These are phyloP conservation scores for Pipa parva DNA, from an alignment of 2,113 vertebrate species.

Conservation along the genomic window DNA sequence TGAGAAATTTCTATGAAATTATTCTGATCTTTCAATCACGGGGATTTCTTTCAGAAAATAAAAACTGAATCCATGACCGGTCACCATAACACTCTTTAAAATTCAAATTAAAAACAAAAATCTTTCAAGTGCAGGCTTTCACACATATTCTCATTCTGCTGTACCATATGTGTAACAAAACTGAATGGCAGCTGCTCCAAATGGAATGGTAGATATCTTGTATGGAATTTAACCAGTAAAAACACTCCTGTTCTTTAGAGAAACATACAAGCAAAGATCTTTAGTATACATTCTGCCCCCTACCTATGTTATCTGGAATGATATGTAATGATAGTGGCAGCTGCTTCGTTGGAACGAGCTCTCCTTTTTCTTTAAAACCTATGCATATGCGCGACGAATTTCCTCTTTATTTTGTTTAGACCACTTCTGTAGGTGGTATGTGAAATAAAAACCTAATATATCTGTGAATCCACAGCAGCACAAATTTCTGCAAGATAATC, in stretches of 20 bases:
- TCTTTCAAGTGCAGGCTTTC: too few relatives aligned
- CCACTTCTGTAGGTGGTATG: not conserved
- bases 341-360: constrained; percentile 9
- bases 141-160: not conserved
- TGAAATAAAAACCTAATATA: constrained; percentile 20
- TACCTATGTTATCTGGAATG: not conserved
- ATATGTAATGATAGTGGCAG: constrained; percentile 24
- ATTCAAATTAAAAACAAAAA: too few relatives aligned
- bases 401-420: not conserved
- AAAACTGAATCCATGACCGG: too few relatives aligned
- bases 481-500: not conserved
- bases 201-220: constrained; percentile 31
- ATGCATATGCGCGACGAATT: not conserved
- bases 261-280: constrained; percentile 19
- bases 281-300: not conserved
- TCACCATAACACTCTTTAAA: too few relatives aligned
- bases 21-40: too few relatives aligned
- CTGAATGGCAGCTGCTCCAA: constrained; percentile 13
- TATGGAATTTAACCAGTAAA: constrained; percentile 17
- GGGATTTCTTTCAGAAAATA: too few relatives aligned
- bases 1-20: too few relatives aligned
- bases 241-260: constrained; percentile 14
- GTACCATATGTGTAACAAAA: not conserved
- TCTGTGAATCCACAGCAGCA: constrained; percentile 10
- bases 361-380: constrained; percentile 18